phyloP scores from a whole-genome alignment of 2,113 vertebrate species.

The Daubentonia madagascariensis region DNA sequence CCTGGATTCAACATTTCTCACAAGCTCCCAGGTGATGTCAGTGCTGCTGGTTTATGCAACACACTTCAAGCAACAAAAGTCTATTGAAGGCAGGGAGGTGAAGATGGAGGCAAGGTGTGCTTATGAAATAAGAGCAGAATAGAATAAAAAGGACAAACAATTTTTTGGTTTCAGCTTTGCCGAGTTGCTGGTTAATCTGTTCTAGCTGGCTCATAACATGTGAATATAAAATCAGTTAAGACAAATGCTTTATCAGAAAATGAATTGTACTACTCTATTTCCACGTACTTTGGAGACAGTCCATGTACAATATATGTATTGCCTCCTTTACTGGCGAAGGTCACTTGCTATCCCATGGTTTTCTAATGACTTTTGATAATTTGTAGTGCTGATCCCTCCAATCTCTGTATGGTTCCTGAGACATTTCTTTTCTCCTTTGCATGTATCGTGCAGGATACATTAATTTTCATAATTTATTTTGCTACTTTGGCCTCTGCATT shows the following conservation, averaged over 20 bases:
- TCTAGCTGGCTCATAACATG: background rate
- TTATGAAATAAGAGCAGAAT: background rate
- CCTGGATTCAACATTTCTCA: background rate
- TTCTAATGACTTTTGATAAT: background rate
- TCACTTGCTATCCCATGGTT: background rate
- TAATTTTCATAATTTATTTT: background rate
- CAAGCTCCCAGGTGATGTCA: background rate
- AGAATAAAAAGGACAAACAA: background rate
- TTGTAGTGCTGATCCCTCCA: background rate
- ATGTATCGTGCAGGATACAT: background rate
- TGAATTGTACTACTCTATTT: background rate
- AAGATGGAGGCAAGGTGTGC: background rate
- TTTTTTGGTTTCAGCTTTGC: background rate
- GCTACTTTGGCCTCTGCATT: background rate
- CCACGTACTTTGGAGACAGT: background rate
- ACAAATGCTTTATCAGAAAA: background rate
- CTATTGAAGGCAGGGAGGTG: background rate
- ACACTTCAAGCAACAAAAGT: background rate
- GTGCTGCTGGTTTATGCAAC: background rate
- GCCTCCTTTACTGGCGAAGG: background rate
- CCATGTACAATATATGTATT: background rate
- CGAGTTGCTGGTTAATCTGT: background rate
- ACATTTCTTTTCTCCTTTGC: background rate
- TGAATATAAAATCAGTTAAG: conserved; percentile 24
- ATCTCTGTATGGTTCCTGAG: background rate